These are phyloP conservation scores for Hypomecis punctinalis DNA, from an alignment of 2,888 invertebrate genomes.

Conservation along the genomic window DNA sequence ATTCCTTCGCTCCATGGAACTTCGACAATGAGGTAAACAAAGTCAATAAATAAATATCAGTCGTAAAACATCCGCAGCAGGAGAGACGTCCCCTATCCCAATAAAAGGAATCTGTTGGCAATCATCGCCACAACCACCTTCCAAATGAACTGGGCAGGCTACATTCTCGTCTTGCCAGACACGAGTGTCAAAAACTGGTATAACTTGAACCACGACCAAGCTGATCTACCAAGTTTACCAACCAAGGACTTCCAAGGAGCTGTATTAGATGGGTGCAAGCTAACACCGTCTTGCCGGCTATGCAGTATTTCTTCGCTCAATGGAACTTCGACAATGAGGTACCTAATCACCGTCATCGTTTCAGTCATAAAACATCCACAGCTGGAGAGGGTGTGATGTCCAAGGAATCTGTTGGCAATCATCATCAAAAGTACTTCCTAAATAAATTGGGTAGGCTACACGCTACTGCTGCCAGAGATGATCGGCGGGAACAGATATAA, in stretches of 20 bases:
- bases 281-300: slow-evolving; percentile 90
- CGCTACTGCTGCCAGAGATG: slow-evolving; percentile 92
- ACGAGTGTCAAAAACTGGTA: slow-evolving; percentile 91
- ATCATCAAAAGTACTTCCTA: slow-evolving; percentile 89
- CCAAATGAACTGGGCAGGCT: slow-evolving; percentile 87
- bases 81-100: no score
- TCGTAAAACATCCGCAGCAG: no score
- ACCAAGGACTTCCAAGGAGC: slow-evolving; percentile 87
- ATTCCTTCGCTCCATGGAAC: slow-evolving; percentile 92
- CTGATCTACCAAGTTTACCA: slow-evolving; percentile 78
- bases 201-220: slow-evolving; percentile 73
- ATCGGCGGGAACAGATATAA: slow-evolving; percentile 88
- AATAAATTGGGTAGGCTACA: slow-evolving; percentile 87
- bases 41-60: no score
- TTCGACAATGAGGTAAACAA: slow-evolving; percentile 84
- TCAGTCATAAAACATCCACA: no score
- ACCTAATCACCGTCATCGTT: not conserved
- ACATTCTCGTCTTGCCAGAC: slow-evolving; percentile 91
- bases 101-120: slow-evolving; percentile 61
- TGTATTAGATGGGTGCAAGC: slow-evolving; percentile 93
- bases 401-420: no score
- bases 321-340: slow-evolving; percentile 90
- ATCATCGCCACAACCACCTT: slow-evolving; percentile 90
- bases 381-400: no score
- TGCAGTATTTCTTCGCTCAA: slow-evolving; percentile 92